A percentile compares a stretch with the other conserved stretches of the same genome.
These are phyloP conservation scores for Nemotelus pantherinus DNA, from an alignment of 2,888 invertebrate species.

Conservation along the genomic window DNA sequence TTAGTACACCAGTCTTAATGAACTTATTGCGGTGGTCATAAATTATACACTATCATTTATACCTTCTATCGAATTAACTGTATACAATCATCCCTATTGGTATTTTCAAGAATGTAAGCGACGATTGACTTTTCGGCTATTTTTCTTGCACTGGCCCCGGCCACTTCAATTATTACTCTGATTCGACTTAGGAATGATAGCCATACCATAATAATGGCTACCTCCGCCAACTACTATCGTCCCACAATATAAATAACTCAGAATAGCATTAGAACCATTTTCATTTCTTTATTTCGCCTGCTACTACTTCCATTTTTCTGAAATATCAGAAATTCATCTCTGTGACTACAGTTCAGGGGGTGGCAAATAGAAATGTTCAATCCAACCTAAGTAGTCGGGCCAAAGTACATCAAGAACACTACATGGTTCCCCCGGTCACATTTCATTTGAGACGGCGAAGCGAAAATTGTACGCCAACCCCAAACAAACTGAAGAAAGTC, in stretches of 20 bases:
- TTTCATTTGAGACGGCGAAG: constrained; percentile 1
- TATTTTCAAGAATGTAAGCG: too few relatives aligned
- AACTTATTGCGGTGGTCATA: constrained; percentile 29
- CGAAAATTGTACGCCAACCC: constrained; percentile 27
- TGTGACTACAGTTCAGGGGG: not conserved
- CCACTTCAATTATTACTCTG: too few relatives aligned
- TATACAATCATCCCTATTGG: too few relatives aligned
- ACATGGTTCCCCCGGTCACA: not conserved
- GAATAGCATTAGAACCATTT: not conserved
- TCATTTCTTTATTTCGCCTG: not conserved
- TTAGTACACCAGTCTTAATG: not conserved
- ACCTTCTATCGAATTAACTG: too few relatives aligned
- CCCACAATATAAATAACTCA: not conserved
- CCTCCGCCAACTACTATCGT: not conserved
- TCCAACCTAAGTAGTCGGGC: constrained; percentile 8
- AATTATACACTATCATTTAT: not conserved
- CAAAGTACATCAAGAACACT: constrained; percentile 25
- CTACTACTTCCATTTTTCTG: constrained; percentile 26
- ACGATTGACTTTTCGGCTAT: too few relatives aligned
- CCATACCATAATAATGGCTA: too few relatives aligned
- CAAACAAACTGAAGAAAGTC: not conserved
- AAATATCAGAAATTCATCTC: not conserved
- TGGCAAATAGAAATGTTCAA: constrained; percentile 22
- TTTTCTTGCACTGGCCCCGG: too few relatives aligned
- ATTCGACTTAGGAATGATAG: too few relatives aligned